Evolutionary conservation across 2,888 invertebrate genomes (phyloP).

Genomic region (Odontomyia ornata): DNA sequence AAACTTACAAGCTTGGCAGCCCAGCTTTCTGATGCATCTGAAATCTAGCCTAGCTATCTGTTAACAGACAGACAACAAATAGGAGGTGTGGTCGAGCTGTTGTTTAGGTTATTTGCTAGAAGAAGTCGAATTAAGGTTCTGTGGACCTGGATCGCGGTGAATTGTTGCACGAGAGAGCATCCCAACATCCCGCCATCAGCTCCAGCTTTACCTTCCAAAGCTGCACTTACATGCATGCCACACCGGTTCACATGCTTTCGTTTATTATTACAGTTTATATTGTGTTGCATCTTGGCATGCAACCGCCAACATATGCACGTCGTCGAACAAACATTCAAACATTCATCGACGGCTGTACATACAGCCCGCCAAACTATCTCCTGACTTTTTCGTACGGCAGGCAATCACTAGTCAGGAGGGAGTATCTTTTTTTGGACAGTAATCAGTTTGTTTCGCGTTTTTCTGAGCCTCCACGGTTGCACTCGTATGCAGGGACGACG

Average conservation of each 20-base stretch:
- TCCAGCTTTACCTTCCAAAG: background rate
- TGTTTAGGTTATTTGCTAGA: slow-evolving; percentile 36
- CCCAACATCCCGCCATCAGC: background rate
- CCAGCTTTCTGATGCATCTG: too few species aligned
- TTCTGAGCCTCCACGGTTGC: background rate
- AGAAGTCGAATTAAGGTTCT: slow-evolving; percentile 16
- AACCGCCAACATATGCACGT: slow-evolving; percentile 30
- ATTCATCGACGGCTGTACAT: background rate
- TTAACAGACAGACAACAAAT: slow-evolving; percentile 28
- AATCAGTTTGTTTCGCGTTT: slow-evolving; percentile 30
- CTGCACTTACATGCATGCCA: slow-evolving; percentile 15
- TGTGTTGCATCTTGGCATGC: slow-evolving; percentile 33
- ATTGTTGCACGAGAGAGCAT: slow-evolving; percentile 23
- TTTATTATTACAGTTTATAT: slow-evolving; percentile 31
- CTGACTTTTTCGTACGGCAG: background rate
- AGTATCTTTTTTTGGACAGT: slow-evolving; percentile 34
- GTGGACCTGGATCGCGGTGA: background rate
- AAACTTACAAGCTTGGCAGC: background rate
- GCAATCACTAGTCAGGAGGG: background rate
- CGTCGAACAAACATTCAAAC: slow-evolving; percentile 4
- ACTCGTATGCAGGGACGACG: too few species aligned
- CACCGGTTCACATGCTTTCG: slow-evolving; percentile 33
- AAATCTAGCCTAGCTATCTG: slow-evolving; percentile 18
- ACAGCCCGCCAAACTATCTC: background rate
- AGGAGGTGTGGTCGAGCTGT: slow-evolving; percentile 38